These are phyloP conservation scores for Germaria angustata DNA, from an alignment of 2,888 invertebrate species.

Conservation along the genomic window DNA sequence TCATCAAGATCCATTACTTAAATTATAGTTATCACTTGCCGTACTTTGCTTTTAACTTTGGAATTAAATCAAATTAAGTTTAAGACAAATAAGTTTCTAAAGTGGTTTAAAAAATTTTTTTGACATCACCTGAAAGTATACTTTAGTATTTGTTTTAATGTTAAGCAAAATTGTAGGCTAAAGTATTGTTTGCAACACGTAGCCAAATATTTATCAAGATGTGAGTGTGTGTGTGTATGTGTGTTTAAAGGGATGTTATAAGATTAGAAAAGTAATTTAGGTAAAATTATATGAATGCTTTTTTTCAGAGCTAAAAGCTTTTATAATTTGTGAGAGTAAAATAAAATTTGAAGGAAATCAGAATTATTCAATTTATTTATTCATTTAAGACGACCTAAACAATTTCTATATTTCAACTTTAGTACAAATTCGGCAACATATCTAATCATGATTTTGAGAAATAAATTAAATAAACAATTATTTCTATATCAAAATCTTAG, in stretches of 20 bases:
- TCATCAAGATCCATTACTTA: constrained; percentile 47
- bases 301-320: too few species aligned
- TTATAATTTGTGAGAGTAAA: too few species aligned
- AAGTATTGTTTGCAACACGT: background rate
- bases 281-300: too few species aligned
- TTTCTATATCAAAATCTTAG: too few species aligned
- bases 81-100: constrained; percentile 7
- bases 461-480: too few species aligned
- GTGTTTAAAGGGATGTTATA: background rate
- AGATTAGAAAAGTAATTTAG: background rate
- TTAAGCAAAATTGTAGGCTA: background rate
- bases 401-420: too few species aligned
- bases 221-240: too few species aligned
- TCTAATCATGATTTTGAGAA: too few species aligned
- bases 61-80: constrained; percentile 20
- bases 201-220: background rate
- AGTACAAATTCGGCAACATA: too few species aligned
- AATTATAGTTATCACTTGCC: constrained; percentile 28
- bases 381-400: too few species aligned
- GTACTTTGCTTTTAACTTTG: background rate
- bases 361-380: too few species aligned
- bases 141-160: background rate
- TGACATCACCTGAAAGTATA: constrained; percentile 10
- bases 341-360: too few species aligned
- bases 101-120: constrained; percentile 3